Conservation (phyloP, 2,113 vertebrate genomes). For the Orthonyx spaldingii region DNA sequence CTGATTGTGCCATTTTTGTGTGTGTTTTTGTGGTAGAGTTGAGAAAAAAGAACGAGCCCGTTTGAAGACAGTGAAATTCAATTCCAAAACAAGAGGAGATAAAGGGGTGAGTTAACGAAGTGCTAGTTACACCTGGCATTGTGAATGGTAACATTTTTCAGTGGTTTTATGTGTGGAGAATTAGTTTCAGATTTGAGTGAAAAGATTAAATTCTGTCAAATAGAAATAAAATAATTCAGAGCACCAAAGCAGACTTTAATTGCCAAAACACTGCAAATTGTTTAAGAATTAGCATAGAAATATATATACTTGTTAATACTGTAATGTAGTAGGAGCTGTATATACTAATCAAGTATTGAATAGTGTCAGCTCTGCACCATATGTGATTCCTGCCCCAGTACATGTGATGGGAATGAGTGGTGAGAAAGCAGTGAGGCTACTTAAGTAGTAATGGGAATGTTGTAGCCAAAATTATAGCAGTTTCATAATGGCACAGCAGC, state of each 20-base stretch:
- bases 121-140: neutral
- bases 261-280: neutral
- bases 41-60: slow-evolving; percentile 96
- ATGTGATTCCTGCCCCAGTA: neutral
- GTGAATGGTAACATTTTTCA: neutral
- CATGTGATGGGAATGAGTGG: neutral
- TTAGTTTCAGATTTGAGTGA: neutral
- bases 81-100: slow-evolving; percentile 91
- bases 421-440: neutral
- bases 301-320: neutral
- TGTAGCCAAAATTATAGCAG: neutral
- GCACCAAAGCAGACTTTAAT: neutral
- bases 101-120: slow-evolving; percentile 87
- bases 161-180: neutral
- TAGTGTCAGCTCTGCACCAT: neutral
- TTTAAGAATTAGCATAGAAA: neutral
- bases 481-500: neutral
- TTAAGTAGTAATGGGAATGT: neutral
- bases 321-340: neutral
- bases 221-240: neutral
- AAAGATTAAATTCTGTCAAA: neutral
- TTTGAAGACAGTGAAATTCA: slow-evolving; percentile 98
- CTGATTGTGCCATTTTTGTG: neutral
- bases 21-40: slow-evolving; percentile 74
- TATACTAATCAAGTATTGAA: neutral